Evolutionary conservation across 2,113 vertebrate genomes (phyloP), one percentile per base, ranked within the genome.

Genomic region (Channa maculata): DNA sequence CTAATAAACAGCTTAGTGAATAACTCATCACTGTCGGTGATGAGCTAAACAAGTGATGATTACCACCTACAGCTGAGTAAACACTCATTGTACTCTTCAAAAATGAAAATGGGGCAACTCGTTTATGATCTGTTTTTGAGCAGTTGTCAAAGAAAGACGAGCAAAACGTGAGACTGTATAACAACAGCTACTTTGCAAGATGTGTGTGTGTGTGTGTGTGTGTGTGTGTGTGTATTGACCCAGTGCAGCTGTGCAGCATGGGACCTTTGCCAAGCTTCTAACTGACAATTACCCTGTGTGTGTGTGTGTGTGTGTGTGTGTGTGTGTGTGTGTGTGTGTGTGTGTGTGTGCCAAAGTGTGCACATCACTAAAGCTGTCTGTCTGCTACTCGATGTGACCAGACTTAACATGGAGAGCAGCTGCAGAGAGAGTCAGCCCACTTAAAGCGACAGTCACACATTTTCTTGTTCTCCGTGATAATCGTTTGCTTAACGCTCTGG

Each of bases 251-350:
- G 91, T 91, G 89, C 79, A 85, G 82, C 46, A 60, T 36, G 86
- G 89, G 87, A 90, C 39, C 24, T 68, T 71, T 80, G 91, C 91
- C 91, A 92, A 89, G 60, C 80, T 82, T 66, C 86, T 88, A 90
- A 92, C 88, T 90, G 89, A 92, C 91, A 92, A 92, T 90, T 89
- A 86, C 67, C 83, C 88, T 59, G 65, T 70, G 68, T 58, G 61
- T 33, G 48, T 60, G 62, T 62, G 65, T 44, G 79, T 54, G 75
- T 33, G 73, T 1, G 76, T 10, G 59, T 9, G 38, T n/a, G n/a
- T 59, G 65, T 70, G 68, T 58, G 61, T 33, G 48, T 60, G 62
- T 62, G 65, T 44, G 79, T 54, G 75, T 33, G 73, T 1, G 76
- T 10, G 59, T 9, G 38, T 24, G 44, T 45, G 65, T 59, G 63